Evolutionary conservation across 2,113 vertebrate species (phyloP), one percentile per base, ranked within the genome.

Genomic region (Sisor rabdophorus): DNA sequence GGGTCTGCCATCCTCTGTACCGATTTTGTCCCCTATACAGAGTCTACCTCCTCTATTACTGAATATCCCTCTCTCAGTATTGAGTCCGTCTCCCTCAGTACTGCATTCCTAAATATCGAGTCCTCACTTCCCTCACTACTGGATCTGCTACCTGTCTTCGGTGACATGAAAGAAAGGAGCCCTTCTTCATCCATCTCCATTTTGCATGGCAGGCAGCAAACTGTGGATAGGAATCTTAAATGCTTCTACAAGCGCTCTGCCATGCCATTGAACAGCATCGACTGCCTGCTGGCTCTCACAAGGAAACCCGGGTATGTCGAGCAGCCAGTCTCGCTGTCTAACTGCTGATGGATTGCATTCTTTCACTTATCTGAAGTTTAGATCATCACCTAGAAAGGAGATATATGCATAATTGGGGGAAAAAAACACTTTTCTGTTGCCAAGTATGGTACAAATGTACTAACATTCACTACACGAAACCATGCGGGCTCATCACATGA

Each of bases 261-360:
- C 76, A 44, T 76, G 63, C 63, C 74, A 56, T 0, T 8, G 13
- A 32, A 69, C 70, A 70, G 63, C 72, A 71, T 40, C n/a, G 68
- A 59, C 67, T 20, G 70, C 75, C 63, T 54, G 55, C 72, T 20
- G 65, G 10, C 12, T 64, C 54, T 53, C 59, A 53, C 56, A 73
- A 53, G 77, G 68, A 81, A 78, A 67, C 61, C 50, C 64, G 56
- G 82, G 71, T 81, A 67, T 24, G 79, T 67, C 40, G 50, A 73
- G 56, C 73, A 30, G 32, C 17, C 10, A 68, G 47, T 71, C 61
- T n/a, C 47, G 63, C 60, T 55, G 70, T 79, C 75, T 80, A 65
- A 55, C 68, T 50, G 72, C 73, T 68, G 79, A 79, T 78, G 79
- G 82, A 82, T 81, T 48, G 71, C 10, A 11, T 76, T 82, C 75